Evolutionary conservation across 2,888 invertebrate species (phyloP).

Genomic region (Chorisops tibialis): DNA sequence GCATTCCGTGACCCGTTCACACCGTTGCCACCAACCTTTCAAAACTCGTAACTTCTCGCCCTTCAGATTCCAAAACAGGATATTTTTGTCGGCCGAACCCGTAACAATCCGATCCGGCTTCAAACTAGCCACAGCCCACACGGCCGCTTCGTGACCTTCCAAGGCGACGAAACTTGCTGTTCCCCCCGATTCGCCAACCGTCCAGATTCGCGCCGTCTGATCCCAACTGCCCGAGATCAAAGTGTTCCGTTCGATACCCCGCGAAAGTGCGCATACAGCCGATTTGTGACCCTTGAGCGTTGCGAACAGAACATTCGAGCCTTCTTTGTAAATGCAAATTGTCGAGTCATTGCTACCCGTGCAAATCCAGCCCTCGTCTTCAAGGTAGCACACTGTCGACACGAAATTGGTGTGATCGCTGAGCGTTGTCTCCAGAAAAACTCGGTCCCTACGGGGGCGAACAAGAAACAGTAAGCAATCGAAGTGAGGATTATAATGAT

Average conservation of each 20-base stretch:
- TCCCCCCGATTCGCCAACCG: constrained; percentile 56
- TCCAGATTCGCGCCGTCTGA: constrained; percentile 81
- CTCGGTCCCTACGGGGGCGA: not conserved
- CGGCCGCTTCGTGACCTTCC: constrained; percentile 74
- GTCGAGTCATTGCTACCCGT: constrained; percentile 87
- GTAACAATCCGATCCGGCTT: constrained; percentile 62
- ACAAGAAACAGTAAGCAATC: not conserved
- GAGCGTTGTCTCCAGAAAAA: constrained; percentile 62
- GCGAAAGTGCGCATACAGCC: constrained; percentile 55
- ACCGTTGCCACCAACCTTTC: constrained; percentile 54
- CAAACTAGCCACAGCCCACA: constrained; percentile 72
- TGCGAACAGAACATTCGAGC: constrained; percentile 64
- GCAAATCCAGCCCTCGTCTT: constrained; percentile 71
- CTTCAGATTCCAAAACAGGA: constrained; percentile 75
- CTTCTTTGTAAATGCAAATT: constrained; percentile 74
- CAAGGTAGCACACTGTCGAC: constrained; percentile 72
- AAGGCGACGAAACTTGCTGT: constrained; percentile 58
- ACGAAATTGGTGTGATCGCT: constrained; percentile 85
- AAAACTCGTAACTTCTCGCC: constrained; percentile 66
- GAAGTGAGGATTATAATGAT: not conserved
- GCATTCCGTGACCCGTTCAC: constrained; percentile 36
- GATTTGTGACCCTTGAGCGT: constrained; percentile 68
- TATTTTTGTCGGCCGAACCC: constrained; percentile 89
- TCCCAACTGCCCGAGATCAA: constrained; percentile 93
- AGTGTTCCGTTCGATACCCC: constrained; percentile 54